Conservation (phyloP, 2,797 vertebrate species). For the Hyperoplus immaculatus region DNA sequence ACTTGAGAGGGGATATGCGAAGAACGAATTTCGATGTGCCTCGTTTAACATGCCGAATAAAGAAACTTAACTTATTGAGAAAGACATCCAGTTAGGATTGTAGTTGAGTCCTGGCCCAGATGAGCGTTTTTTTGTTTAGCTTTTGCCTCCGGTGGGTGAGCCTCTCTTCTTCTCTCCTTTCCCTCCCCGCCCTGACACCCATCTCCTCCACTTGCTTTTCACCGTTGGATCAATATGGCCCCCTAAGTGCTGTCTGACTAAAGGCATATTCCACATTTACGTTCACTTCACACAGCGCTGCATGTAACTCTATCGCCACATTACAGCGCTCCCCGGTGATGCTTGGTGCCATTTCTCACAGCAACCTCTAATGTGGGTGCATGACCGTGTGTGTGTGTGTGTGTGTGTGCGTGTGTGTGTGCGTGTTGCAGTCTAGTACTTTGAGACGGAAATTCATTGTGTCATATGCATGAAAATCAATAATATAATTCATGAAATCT, state of each 20-base stretch:
- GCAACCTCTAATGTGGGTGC: conserved; percentile 53
- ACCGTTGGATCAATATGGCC: conserved; percentile 70
- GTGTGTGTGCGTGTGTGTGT: conserved; percentile 26
- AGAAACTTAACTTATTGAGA: conserved; percentile 14
- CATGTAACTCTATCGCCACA: conserved; percentile 70
- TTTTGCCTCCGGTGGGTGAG: conserved; percentile 20
- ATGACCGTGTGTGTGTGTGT: conserved; percentile 28
- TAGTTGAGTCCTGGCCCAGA: conserved; percentile 23
- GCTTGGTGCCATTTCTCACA: conserved; percentile 55
- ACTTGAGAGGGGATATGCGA: no score
- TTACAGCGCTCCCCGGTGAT: conserved; percentile 46
- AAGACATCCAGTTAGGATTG: conserved; percentile 23
- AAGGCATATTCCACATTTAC: conserved; percentile 79
- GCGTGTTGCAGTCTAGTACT: conserved; percentile 21
- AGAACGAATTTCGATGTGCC: no score
- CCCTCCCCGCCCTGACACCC: conserved; percentile 43
- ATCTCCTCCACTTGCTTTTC: conserved; percentile 62
- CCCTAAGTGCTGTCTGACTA: conserved; percentile 75
- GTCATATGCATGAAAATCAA: conserved; percentile 10
- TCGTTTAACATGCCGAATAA: background rate
- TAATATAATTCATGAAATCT: no score
- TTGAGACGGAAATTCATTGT: background rate
- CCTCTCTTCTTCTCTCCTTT: conserved; percentile 42
- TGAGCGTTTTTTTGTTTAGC: conserved; percentile 13
- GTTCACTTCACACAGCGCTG: conserved; percentile 64